phyloP scores from a whole-genome alignment of 2,888 invertebrate genomes.

The Aspidiotus destructor region DNA sequence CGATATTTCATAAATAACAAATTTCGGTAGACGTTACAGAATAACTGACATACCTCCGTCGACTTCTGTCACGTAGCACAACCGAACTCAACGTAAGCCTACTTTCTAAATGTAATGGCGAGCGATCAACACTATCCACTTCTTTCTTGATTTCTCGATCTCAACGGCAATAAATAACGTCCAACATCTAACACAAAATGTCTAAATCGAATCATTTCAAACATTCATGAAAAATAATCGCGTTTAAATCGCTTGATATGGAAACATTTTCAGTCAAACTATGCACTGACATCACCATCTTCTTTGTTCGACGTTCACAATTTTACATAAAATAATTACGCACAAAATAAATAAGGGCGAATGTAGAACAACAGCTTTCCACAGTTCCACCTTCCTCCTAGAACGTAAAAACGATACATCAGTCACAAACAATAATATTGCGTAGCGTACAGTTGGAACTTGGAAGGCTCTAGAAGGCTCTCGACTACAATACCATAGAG shows the following conservation, averaged over 20 bases:
- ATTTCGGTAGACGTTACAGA: not conserved
- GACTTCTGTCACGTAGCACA: slow-evolving; percentile 16
- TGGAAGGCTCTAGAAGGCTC: too few relatives aligned
- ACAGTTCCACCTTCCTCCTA: too few relatives aligned
- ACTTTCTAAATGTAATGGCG: slow-evolving; percentile 7
- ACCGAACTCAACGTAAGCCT: not conserved
- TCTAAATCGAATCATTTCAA: slow-evolving; percentile 5
- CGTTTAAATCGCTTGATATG: slow-evolving; percentile 4
- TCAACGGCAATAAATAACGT: not conserved
- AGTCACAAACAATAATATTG: too few relatives aligned
- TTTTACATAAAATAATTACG: slow-evolving; percentile 13
- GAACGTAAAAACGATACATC: too few relatives aligned
- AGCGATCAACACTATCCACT: slow-evolving; percentile 1
- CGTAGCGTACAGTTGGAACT: too few relatives aligned
- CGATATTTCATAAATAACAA: slow-evolving; percentile 8
- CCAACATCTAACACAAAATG: slow-evolving; percentile 3
- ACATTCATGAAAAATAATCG: slow-evolving; percentile 15
- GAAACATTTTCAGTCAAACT: slow-evolving; percentile 5
- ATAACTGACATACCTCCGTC: slow-evolving; percentile 5
- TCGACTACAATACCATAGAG: too few relatives aligned
- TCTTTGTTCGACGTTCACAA: slow-evolving; percentile 19
- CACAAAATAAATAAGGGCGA: slow-evolving; percentile 20
- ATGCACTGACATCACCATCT: slow-evolving; percentile 29
- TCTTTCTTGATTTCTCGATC: not conserved
- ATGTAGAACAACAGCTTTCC: not conserved